These are phyloP conservation scores for Aplochiton taeniatus DNA, from an alignment of 2,797 vertebrate species.

Conservation along the genomic window DNA sequence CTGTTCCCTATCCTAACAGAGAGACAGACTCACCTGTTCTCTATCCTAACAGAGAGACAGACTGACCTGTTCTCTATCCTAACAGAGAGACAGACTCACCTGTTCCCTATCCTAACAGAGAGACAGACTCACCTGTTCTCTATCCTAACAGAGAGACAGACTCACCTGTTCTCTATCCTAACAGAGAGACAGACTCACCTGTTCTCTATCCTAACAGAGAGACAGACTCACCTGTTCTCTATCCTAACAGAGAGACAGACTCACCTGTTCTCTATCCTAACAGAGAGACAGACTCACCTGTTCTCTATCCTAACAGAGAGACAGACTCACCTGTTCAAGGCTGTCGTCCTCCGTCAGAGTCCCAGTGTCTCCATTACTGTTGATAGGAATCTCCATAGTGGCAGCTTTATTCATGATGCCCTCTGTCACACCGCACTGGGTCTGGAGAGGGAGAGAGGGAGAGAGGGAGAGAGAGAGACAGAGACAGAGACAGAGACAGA, in stretches of 20 bases:
- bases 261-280: constrained; percentile 66
- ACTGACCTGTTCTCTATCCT: too few relatives aligned
- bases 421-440: constrained; percentile 84
- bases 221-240: too few relatives aligned
- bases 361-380: constrained; percentile 82
- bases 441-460: constrained; percentile 33
- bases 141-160: constrained; percentile 8
- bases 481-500: background rate
- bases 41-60: constrained; percentile 6
- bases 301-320: constrained; percentile 61
- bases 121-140: too few relatives aligned
- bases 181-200: constrained; percentile 65
- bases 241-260: background rate
- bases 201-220: constrained; percentile 61
- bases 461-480: constrained; percentile 13
- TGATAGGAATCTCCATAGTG: constrained; percentile 89
- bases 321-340: constrained; percentile 80
- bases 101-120: too few relatives aligned
- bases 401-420: constrained; percentile 87
- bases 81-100: constrained; percentile 57
- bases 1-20: too few relatives aligned
- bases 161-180: too few relatives aligned
- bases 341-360: constrained; percentile 81
- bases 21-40: too few relatives aligned
- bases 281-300: constrained; percentile 72